phyloP scores from a whole-genome alignment of 2,888 invertebrate genomes.

The Reticulitermes lucifugus region DNA sequence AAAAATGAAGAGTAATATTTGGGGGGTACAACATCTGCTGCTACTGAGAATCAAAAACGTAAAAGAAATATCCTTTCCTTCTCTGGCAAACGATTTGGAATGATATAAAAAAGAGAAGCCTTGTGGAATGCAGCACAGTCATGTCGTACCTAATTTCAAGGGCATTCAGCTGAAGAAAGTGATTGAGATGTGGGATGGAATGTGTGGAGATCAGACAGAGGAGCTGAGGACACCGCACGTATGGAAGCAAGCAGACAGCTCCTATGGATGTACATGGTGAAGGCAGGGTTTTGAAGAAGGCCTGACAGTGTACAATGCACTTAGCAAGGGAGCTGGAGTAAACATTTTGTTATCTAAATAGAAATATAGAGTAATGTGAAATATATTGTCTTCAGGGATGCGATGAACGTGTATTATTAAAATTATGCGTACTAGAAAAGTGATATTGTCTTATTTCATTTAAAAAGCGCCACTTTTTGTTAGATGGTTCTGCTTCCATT shows the following conservation, averaged over 20 bases:
- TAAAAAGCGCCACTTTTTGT: too few relatives aligned
- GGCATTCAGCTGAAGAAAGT: slow-evolving; percentile 30
- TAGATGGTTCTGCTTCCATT: too few relatives aligned
- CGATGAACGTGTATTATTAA: too few relatives aligned
- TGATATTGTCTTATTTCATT: too few relatives aligned
- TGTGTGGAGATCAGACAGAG: slow-evolving; percentile 1
- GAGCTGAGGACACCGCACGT: background rate
- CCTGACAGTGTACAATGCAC: too few relatives aligned
- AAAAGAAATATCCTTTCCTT: background rate
- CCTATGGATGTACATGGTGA: background rate
- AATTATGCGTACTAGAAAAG: too few relatives aligned
- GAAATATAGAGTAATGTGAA: too few relatives aligned
- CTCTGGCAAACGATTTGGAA: slow-evolving; percentile 1
- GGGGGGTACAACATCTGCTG: background rate
- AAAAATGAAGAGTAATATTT: too few relatives aligned
- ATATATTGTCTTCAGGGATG: too few relatives aligned
- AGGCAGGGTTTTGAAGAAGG: too few relatives aligned
- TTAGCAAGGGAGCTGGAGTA: too few relatives aligned
- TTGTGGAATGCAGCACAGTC: slow-evolving; percentile 21
- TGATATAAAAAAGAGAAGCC: background rate
- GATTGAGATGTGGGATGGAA: slow-evolving; percentile 39
- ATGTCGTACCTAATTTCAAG: slow-evolving; percentile 30
- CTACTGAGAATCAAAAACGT: background rate
- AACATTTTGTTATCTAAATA: too few relatives aligned
- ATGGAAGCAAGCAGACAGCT: background rate